Evolutionary conservation across 2,888 invertebrate species (phyloP).

Genomic region (Aromia moschata): DNA sequence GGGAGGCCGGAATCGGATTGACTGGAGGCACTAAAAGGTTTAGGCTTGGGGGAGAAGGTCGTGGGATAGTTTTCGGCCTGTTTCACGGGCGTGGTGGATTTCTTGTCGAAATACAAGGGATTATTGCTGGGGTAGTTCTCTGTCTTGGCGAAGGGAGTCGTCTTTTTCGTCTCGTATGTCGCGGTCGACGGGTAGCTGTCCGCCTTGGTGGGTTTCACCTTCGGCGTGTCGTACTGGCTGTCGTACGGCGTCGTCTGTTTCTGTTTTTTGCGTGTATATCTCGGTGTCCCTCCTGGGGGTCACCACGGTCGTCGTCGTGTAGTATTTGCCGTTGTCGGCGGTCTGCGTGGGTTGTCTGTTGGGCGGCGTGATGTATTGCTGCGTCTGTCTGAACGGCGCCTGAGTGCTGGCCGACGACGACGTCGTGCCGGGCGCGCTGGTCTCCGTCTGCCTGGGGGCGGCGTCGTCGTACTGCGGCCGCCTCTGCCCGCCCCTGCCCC

Average conservation of each 20-base stretch:
- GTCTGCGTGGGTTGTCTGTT: constrained; percentile 57
- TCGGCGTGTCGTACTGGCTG: constrained; percentile 44
- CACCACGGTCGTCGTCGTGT: constrained; percentile 42
- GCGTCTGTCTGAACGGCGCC: constrained; percentile 55
- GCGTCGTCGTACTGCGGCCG: constrained; percentile 47
- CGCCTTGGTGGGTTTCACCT: constrained; percentile 40
- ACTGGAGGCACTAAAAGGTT: constrained; percentile 44
- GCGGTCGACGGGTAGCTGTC: constrained; percentile 50
- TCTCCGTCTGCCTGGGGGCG: constrained; percentile 51
- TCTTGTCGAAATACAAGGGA: constrained; percentile 50
- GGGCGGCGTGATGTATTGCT: constrained; percentile 53
- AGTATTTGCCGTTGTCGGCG: constrained; percentile 39
- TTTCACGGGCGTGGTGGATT: constrained; percentile 49
- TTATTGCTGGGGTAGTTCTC: constrained; percentile 49
- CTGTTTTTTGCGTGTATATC: constrained; percentile 49
- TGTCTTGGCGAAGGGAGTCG: constrained; percentile 43
- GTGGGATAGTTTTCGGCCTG: constrained; percentile 53
- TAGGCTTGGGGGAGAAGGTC: constrained; percentile 56
- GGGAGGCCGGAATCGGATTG: constrained; percentile 46
- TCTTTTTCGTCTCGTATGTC: constrained; percentile 42
- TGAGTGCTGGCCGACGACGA: constrained; percentile 57
- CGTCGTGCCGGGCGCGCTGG: constrained; percentile 43
- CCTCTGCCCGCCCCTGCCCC: constrained; percentile 45
- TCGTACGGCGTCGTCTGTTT: constrained; percentile 35
- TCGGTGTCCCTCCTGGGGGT: constrained; percentile 49